Base-by-base conservation (phyloP, 2,888 invertebrate species). In the Hanleya hanleyi region DNA sequence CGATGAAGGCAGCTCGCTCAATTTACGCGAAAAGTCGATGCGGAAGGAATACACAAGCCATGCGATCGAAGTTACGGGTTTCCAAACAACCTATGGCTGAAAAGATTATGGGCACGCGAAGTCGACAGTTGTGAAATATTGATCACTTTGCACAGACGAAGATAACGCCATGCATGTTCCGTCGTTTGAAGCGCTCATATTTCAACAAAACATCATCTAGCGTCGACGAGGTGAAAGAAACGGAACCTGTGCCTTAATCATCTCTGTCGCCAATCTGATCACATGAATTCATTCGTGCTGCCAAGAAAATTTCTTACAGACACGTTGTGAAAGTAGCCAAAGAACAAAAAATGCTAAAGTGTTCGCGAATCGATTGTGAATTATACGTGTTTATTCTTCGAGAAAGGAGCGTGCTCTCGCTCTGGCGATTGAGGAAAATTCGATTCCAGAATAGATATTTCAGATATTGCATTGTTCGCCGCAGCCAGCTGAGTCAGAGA, bases 41-140 rank as follows among this genome's bases (percentile, higher is more conserved):
- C 26, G n/a, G 29, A 26, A 32, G 57, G 32, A 57, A 57, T 57
- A 57, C 22, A 29, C 57, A 57, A 57, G 57, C 29, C 57, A 57
- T 57, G 57, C 57, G 57, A 57, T 57, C 57, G 57, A 57, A 57
- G 57, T 57, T 57, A 29, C 32, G 57, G 29, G 57, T 57, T 57
- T 32, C 26, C 57, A 57, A 57, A 57, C 29, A 57, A 22, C 26
- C 57, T 32, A 57, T 57, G 57, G 29, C 57, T 29, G 32, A 29
- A 57, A 57, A 57, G 57, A 57, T 57, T 57, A 57, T 29, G 26
- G 57, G 32, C 22, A 32, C 57, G 22, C 26, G 57, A 29, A 29
- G 22, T 15, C 15, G 57, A 32, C 57, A 57, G 57, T 57, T 57
- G 57, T 57, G 29, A 57, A 57, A 57, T 57, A 57, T 57, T 57